Conservation (phyloP, 2,888 invertebrate species). For the Drosophila quinaria region DNA sequence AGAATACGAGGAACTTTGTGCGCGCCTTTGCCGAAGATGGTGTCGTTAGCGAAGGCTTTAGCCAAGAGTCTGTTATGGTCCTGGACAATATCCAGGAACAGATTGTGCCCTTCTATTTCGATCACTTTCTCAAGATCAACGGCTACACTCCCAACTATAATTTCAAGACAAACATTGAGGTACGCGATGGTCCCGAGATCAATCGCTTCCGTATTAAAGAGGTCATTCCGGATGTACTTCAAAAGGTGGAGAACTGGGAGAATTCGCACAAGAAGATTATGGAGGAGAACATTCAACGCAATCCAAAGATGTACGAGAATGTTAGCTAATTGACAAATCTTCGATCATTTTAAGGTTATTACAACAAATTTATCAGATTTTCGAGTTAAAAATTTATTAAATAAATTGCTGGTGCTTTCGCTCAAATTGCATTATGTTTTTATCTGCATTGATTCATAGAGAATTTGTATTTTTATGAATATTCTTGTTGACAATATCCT, state of each 20-base stretch:
- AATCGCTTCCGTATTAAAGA: constrained; percentile 67
- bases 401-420: constrained; percentile 27
- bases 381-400: constrained; percentile 12
- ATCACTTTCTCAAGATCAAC: constrained; percentile 83
- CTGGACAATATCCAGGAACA: constrained; percentile 80
- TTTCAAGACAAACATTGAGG: constrained; percentile 83
- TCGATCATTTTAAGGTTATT: neutral
- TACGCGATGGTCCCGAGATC: constrained; percentile 81
- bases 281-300: constrained; percentile 83
- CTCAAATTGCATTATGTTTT: neutral
- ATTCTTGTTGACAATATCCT: no score
- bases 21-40: constrained; percentile 83
- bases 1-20: constrained; percentile 80
- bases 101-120: constrained; percentile 85
- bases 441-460: neutral
- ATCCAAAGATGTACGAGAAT: constrained; percentile 83
- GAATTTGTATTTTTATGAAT: neutral
- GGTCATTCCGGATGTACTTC: constrained; percentile 71
- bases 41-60: constrained; percentile 55
- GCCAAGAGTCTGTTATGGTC: constrained; percentile 72
- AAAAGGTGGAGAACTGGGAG: constrained; percentile 78
- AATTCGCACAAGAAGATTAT: constrained; percentile 72
- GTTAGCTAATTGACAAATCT: constrained; percentile 57
- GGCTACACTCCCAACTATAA: constrained; percentile 85
- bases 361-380: constrained; percentile 23